phyloP scores from a whole-genome alignment of 2,888 invertebrate genomes.

The Mimumesa dahlbomi region DNA sequence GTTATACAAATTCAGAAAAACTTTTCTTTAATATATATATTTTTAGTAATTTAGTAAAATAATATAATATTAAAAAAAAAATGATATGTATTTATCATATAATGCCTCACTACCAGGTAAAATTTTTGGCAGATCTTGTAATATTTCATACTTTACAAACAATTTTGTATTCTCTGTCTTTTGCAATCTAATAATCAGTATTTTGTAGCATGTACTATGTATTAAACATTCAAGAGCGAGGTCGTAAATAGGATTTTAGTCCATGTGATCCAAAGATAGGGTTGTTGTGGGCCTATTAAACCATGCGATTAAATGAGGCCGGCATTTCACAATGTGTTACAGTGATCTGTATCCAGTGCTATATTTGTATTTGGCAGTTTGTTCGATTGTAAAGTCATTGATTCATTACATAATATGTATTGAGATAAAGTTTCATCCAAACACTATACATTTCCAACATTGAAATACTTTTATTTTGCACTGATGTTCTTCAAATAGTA shows the following conservation, averaged over 20 bases:
- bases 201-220: neutral
- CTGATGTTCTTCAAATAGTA: neutral
- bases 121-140: no score
- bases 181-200: neutral
- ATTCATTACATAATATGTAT: constrained; percentile 61
- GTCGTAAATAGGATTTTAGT: constrained; percentile 70
- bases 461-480: neutral
- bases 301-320: constrained; percentile 72
- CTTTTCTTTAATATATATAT: neutral
- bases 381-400: constrained; percentile 64
- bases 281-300: constrained; percentile 65
- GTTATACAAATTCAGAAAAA: no score
- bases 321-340: constrained; percentile 71
- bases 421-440: constrained; percentile 25
- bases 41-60: neutral
- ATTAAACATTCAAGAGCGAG: constrained; percentile 14
- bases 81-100: no score
- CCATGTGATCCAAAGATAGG: constrained; percentile 75
- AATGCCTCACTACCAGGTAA: no score
- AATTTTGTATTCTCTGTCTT: constrained; percentile 5
- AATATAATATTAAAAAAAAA: neutral
- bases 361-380: constrained; percentile 79
- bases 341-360: constrained; percentile 71
- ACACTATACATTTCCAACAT: constrained; percentile 3
- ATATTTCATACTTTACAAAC: no score